Percentiles rank a stretch among this genome's conserved stretches.
Evolutionary conservation across 2,113 vertebrate species (phyloP).

Genomic region (Rousettus leschenaultii): DNA sequence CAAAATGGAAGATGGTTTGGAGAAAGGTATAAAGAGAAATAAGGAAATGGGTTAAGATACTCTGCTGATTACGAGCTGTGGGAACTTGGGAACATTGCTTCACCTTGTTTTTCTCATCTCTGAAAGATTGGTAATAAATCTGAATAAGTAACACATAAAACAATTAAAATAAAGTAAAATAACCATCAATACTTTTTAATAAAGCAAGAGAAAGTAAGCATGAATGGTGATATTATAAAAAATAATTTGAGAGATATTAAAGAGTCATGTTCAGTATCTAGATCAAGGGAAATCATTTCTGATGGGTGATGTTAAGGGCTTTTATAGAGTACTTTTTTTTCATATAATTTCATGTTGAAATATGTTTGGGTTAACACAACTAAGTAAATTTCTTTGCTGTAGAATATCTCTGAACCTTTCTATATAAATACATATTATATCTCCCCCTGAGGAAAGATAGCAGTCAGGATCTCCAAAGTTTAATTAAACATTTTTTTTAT

Average conservation of each 20-base stretch:
- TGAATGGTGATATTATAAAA: background rate
- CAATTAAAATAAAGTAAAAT: background rate
- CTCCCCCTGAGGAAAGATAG: background rate
- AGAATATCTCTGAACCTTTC: background rate
- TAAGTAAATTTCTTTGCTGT: background rate
- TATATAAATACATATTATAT: background rate
- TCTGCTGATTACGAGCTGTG: background rate
- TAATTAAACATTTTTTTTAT: constrained; percentile 14
- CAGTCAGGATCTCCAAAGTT: background rate
- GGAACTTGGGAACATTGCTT: background rate
- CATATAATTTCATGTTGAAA: background rate
- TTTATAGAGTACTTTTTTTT: background rate
- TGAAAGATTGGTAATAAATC: background rate
- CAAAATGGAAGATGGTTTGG: background rate
- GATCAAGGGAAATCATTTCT: background rate
- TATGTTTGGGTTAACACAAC: background rate
- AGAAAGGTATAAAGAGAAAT: background rate
- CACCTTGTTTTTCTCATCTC: background rate
- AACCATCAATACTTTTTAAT: background rate
- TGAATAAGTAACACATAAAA: background rate
- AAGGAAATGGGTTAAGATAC: background rate
- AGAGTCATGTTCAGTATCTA: background rate
- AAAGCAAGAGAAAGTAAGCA: background rate
- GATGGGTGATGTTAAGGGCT: background rate
- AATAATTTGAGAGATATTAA: background rate